Evolutionary conservation across 2,797 vertebrate genomes (phyloP).

Genomic region (Dermochelys coriacea): DNA sequence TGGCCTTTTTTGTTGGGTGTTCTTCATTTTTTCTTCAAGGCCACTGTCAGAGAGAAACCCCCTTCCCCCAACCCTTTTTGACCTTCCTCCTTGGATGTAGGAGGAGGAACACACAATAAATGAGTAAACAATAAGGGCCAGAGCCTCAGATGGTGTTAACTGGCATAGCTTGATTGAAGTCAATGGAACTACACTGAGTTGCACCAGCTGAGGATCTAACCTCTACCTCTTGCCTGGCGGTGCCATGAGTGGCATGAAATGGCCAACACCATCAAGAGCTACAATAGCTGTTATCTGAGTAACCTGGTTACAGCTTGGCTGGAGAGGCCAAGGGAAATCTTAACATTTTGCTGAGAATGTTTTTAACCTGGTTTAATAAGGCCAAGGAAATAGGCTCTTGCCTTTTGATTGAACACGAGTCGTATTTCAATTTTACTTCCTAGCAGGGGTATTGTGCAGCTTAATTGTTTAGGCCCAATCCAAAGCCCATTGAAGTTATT

Average conservation of each 20-base stretch:
- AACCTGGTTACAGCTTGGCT: background rate
- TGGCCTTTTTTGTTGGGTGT: background rate
- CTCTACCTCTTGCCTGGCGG: fast-evolving
- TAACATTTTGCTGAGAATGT: background rate
- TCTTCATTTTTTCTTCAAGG: background rate
- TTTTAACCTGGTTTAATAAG: background rate
- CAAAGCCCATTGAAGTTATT: background rate
- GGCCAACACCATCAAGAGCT: background rate
- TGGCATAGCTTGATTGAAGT: background rate
- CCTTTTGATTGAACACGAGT: background rate
- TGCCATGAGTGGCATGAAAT: background rate
- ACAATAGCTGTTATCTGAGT: background rate
- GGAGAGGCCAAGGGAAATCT: background rate
- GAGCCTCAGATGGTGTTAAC: background rate
- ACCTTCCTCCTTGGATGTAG: background rate
- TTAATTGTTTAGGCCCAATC: background rate
- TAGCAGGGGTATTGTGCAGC: background rate
- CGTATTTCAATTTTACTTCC: background rate
- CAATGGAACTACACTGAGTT: background rate
- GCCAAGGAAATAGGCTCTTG: background rate
- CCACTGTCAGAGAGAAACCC: background rate
- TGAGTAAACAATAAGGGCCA: slow-evolving; percentile 40
- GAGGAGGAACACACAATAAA: slow-evolving; percentile 12
- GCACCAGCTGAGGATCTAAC: background rate
- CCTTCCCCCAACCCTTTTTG: background rate